Evolutionary conservation across 2,888 invertebrate species (phyloP).

Genomic region (Trichogramma evanescens): DNA sequence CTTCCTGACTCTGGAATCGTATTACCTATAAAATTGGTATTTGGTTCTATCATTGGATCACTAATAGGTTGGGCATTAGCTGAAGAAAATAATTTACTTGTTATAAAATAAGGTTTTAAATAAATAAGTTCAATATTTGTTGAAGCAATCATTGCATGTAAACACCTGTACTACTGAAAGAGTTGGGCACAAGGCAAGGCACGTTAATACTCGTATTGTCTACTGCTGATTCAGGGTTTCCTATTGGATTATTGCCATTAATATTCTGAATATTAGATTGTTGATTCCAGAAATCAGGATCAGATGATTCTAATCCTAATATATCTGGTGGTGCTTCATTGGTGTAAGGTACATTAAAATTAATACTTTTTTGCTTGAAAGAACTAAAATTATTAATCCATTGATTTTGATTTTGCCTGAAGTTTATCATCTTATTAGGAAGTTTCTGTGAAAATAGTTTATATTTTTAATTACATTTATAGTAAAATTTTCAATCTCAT

Average conservation of each 20-base stretch:
- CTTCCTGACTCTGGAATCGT: constrained; percentile 53
- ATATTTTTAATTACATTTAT: background rate
- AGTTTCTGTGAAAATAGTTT: constrained; percentile 54
- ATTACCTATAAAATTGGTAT: constrained; percentile 43
- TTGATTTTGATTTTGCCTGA: too few relatives aligned
- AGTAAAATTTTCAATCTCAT: constrained; percentile 1
- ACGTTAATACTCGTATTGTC: constrained; percentile 46
- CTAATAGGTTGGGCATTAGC: constrained; percentile 42
- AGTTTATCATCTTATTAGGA: too few relatives aligned
- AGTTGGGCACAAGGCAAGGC: constrained; percentile 47
- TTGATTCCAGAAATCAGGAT: too few relatives aligned
- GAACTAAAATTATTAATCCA: too few relatives aligned
- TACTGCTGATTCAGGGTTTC: constrained; percentile 43
- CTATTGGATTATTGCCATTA: too few relatives aligned
- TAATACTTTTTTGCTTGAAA: too few relatives aligned
- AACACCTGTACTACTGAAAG: constrained; percentile 44
- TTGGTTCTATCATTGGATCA: constrained; percentile 43
- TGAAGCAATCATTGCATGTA: constrained; percentile 7
- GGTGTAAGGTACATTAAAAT: too few relatives aligned
- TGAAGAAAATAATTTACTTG: constrained; percentile 18
- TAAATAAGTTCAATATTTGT: background rate
- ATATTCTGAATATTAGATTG: too few relatives aligned
- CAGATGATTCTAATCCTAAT: too few relatives aligned
- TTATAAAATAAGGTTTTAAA: background rate
- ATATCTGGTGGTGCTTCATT: too few relatives aligned